Evolutionary conservation across 2,113 vertebrate genomes (phyloP).

Genomic region (Bungarus multicinctus): DNA sequence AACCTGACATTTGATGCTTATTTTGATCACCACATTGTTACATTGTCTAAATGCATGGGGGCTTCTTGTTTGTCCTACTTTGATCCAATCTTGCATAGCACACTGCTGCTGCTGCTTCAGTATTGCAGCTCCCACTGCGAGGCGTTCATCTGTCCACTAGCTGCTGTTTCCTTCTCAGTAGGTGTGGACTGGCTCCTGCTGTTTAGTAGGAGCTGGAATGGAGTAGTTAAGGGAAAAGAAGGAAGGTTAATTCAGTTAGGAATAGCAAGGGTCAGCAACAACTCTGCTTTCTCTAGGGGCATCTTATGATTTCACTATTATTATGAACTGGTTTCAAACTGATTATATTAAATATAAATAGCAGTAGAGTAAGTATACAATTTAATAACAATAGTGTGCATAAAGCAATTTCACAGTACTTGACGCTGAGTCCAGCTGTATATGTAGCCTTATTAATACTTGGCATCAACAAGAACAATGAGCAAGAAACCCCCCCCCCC

Average conservation of each 20-base stretch:
- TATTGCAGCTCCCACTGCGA: background rate
- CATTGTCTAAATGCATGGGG: background rate
- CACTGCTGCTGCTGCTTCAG: background rate
- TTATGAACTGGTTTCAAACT: background rate
- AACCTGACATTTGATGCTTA: background rate
- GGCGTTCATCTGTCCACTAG: background rate
- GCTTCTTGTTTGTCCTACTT: background rate
- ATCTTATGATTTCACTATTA: background rate
- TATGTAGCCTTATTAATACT: background rate
- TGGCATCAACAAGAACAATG: background rate
- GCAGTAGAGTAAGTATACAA: background rate
- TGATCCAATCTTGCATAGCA: background rate
- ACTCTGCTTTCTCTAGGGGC: background rate
- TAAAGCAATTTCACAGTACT: background rate
- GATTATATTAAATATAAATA: background rate
- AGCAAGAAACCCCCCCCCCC: background rate
- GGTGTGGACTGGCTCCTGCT: background rate
- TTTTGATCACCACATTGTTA: background rate
- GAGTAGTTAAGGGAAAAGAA: background rate
- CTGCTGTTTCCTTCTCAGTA: background rate
- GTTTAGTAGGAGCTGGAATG: background rate
- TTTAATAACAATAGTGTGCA: background rate
- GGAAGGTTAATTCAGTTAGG: background rate
- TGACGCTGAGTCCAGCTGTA: background rate
- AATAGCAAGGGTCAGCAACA: background rate